Evolutionary conservation across 92 coral and sea anemone genomes (phyloP).

Genomic region (Palythoa caribaeorum): DNA sequence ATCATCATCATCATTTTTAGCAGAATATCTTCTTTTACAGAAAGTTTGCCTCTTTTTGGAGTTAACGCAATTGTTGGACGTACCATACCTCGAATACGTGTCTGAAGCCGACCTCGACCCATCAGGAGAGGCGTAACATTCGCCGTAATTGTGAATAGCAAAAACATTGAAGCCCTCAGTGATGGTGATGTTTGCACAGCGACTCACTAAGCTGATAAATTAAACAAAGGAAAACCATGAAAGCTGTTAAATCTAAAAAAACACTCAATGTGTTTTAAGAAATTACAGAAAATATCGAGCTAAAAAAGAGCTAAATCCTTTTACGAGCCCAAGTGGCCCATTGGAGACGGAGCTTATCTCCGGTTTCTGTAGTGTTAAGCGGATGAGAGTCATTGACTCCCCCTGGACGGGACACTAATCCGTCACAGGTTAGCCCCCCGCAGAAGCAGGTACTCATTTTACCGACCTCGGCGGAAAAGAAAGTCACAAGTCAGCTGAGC

Average conservation of each 20-base stretch:
- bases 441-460: no score
- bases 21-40: neutral
- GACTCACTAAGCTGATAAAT: conserved; percentile 58
- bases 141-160: conserved; percentile 67
- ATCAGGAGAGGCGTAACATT: conserved; percentile 57
- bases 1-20: no score
- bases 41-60: neutral
- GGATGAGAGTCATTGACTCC: no score
- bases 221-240: neutral
- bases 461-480: no score
- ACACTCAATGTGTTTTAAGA: neutral
- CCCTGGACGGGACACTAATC: no score
- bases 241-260: neutral
- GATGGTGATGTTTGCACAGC: conserved; percentile 60
- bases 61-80: neutral
- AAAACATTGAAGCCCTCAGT: conserved; percentile 51
- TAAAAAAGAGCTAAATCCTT: no score
- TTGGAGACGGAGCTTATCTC: no score
- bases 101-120: conserved; percentile 8
- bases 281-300: neutral
- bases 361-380: no score
- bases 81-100: conserved; percentile 7
- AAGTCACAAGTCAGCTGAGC: no score
- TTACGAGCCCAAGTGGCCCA: no score
- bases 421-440: no score